Base-by-base conservation (phyloP, 2,113 vertebrate genomes). In the Okapia johnstoni region DNA sequence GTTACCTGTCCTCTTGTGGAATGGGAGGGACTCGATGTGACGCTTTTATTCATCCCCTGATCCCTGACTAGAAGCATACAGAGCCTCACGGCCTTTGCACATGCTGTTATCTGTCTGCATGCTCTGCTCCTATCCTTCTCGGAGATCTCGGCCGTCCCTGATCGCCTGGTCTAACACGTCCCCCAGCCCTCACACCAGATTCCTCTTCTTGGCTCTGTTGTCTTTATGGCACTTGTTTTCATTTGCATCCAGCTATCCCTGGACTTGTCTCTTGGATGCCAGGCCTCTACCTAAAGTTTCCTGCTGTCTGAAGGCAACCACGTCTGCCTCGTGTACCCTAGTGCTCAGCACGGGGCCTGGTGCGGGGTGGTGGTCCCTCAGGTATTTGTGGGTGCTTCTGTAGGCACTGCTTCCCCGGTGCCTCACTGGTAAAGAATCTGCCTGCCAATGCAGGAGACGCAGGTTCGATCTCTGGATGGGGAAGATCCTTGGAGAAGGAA, bases 91-190 rank as follows among this genome's bases (percentile, higher is more conserved):
- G 54, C 90, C 55, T 76, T 66, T 87, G 86, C 48, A 7, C 0
- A 0, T 30, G 52, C 48, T 30, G 1, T 28, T n/a, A 14, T 43
- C 52, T n/a, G 43, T 30, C 16, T 1, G 1, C 10, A 33, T 0
- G 1, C 92, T 57, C 33, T n/a, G 54, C 15, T 25, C 55, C 30
- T 26, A 11, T 43, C 61, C 48, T 76, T 89, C 85, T 21, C n/a
- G 50, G 61, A 54, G 16, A 52, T 23, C 66, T 36, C 6, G 15
- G 4, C 50, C 2, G 2, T 17, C 40, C 28, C 2, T 19, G 8
- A 28, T 16, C 13, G 14, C 25, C 13, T 1, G 7, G n/a, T 83
- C 6, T 54, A 6, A 28, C 0, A 21, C 3, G 2, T 8, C 16
- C n/a, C 40, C 10, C 16, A 25, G 15, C 26, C 61, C 76, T 54